Evolutionary conservation across 2,888 invertebrate species (phyloP), one percentile per base, ranked within the genome.

Genomic region (Volucella bombylans): DNA sequence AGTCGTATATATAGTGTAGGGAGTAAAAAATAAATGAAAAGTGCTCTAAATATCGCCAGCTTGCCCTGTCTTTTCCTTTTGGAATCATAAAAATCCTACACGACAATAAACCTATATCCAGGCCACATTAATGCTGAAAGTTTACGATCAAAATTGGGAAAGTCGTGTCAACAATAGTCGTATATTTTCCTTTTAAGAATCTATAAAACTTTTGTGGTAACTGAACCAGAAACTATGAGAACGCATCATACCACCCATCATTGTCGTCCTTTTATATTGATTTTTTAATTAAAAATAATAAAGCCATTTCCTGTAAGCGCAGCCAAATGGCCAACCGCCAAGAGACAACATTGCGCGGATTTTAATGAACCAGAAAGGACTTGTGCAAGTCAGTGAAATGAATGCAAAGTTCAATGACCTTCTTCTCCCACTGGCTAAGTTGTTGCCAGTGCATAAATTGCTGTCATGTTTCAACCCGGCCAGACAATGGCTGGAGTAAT

Each of bases 381-480:
- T 67, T 61, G 59, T 59, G 23, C 57, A 69, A 74, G 43, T 39
- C 43, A 39, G 18, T 2, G 23, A 62, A 76, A 61, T 55, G 41
- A 67, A 61, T 41, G 43, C 54, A 76, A 74, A 83, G 83, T 83
- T 83, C 80, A 80, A 74, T 67, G 83, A 83, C 64, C 83, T 83
- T 3, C 54, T 15, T 50, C 47, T 69, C 31, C 76, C 31, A n/a
- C 43, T 39, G 39, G 15, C 18, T 57, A 45, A 68, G 38, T 67
- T 72, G 18, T 72, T 71, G 65, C 74, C 47, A 31, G 80, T 80
- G 65, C 49, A 83, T 83, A 80, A 83, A 80, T 83, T 80, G 43
- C 39, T 80, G 80, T 67, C 74, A 67, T 59, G 73, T 67, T 74
- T 65, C 65, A 43, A 54, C 39, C 39, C 49, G 65, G 61, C 80